Evolutionary conservation across 2,797 vertebrate genomes (phyloP).

Genomic region (Cygnus olor): DNA sequence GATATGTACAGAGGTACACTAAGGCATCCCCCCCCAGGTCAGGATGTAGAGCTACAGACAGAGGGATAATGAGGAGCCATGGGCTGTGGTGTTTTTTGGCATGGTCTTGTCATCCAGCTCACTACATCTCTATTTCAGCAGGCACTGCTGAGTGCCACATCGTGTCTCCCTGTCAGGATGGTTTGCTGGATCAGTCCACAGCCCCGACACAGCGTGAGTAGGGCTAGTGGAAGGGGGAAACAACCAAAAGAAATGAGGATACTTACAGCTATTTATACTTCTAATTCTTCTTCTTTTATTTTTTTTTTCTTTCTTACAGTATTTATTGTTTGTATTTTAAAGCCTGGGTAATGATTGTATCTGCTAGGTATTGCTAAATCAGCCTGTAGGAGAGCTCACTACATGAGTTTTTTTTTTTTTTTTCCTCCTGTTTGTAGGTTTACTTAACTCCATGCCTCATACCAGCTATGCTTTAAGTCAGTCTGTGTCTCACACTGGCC

Average conservation of each 20-base stretch:
- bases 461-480: neutral
- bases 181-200: neutral
- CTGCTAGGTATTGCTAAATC: neutral
- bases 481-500: neutral
- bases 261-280: neutral
- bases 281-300: neutral
- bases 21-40: constrained; percentile 28
- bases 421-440: neutral
- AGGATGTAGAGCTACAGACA: constrained; percentile 22
- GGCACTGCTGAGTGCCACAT: neutral
- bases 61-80: constrained; percentile 48
- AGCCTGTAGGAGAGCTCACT: neutral
- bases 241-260: neutral
- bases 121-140: constrained; percentile 32
- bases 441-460: neutral
- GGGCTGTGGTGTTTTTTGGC: neutral
- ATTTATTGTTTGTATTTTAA: neutral
- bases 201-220: neutral
- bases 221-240: neutral
- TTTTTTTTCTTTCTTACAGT: neutral
- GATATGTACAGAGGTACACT: neutral
- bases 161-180: neutral
- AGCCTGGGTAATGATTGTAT: neutral
- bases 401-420: neutral
- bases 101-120: neutral